Conservation (phyloP, 2,113 vertebrate genomes). For the Campylorhamphus procurvoides region DNA sequence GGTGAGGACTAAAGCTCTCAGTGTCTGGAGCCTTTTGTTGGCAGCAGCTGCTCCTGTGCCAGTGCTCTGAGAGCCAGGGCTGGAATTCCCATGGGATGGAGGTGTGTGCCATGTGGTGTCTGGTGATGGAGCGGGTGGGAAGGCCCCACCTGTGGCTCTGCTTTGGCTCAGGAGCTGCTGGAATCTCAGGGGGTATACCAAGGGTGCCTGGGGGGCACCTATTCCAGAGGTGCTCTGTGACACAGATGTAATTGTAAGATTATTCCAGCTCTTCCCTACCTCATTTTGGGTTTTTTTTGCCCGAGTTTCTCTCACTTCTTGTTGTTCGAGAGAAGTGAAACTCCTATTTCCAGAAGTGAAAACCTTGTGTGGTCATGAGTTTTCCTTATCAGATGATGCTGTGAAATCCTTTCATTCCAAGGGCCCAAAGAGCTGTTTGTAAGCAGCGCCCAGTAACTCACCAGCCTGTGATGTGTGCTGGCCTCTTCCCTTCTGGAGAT, state of each 20-base stretch:
- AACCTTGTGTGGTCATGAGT: background rate
- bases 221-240: accelerated
- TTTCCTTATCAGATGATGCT: slow-evolving; percentile 36
- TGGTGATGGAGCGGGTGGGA: background rate
- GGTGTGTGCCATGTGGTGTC: accelerated
- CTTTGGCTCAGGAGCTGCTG: background rate
- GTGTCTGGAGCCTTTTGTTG: background rate
- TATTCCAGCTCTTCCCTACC: background rate
- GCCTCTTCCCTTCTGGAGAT: background rate
- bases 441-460: background rate
- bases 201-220: background rate
- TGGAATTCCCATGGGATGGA: background rate
- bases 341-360: background rate
- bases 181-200: background rate
- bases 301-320: background rate
- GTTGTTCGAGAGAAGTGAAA: slow-evolving; percentile 35
- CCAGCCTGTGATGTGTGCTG: background rate
- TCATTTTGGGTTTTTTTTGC: background rate
- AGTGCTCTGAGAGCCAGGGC: background rate
- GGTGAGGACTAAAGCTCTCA: background rate
- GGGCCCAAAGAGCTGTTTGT: background rate
- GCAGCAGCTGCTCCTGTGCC: background rate
- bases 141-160: background rate
- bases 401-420: slow-evolving; percentile 2
- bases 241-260: background rate